Evolutionary conservation across 2,888 invertebrate species (phyloP), one percentile per base, ranked within the genome.

Genomic region (Stenurella melanura): DNA sequence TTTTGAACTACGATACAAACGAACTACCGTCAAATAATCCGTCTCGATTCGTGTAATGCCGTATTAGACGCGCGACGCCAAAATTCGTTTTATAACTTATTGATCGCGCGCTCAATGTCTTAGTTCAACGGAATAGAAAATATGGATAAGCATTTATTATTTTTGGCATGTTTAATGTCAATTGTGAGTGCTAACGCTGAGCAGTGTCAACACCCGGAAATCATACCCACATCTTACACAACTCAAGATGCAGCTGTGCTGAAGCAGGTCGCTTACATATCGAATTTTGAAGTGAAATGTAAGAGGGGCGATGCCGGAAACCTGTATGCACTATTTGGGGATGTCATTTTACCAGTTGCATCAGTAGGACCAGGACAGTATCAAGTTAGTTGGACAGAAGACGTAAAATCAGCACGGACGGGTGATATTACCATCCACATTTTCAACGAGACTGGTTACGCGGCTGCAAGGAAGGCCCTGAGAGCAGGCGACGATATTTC

Each of bases 371-470:
- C 94, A 75, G 93, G 93, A 85, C 94, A 93, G 86, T 97, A 96
- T 86, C 96, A 97, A 93, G 94, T 98, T 30, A 97, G 97, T 81
- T 97, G 97, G 96, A 95, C 95, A 1, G 96, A 96, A 86, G 97
- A 97, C 78, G 93, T 95, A 54, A 93, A 94, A 42, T 94, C 94
- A 84, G 94, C 96, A 0, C 93, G 93, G 74, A 93, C 96, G 30
- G 97, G 97, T 19, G 93, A 93, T 60, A 94, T 96, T 83, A 92
- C 92, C 76, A 92, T 98, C 63, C 93, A 94, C 78, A 90, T 98
- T 21, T 94, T 95, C 85, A 97, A 98, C 83, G 97, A 98, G 89
- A 97, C 97, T 86, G 96, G 96, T 69, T 97, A 95, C 90, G 93
- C 95, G 0, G 93, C 93, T 1, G 92, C 97, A 73, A 94, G 95